Percentiles rank a stretch among this genome's conserved stretches.
Evolutionary conservation across 1,140 invertebrate species (phyloP).

Genomic region (Zaprionus ghesquierei): DNA sequence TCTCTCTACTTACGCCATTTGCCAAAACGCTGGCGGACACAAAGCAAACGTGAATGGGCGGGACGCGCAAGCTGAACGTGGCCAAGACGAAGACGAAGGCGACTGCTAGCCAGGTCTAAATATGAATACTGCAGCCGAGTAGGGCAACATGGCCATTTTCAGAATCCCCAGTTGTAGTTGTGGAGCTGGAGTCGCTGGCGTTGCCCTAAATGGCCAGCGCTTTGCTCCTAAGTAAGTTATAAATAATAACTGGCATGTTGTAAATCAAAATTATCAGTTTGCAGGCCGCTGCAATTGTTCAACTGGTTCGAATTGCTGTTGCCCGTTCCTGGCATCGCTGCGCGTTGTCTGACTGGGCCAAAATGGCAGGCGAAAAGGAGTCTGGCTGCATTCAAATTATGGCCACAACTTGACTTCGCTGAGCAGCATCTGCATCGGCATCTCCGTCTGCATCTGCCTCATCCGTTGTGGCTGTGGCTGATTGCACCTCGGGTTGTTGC

Average conservation of each 20-base stretch:
- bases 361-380: constrained; percentile 53
- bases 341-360: constrained; percentile 16
- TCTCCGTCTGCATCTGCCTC: neutral
- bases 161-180: constrained; percentile 2
- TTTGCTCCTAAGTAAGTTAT: constrained; percentile 77
- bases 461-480: constrained; percentile 13
- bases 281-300: constrained; percentile 39
- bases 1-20: constrained; percentile 31
- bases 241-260: constrained; percentile 82
- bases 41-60: constrained; percentile 75
- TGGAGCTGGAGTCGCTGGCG: constrained; percentile 14
- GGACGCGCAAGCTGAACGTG: constrained; percentile 30
- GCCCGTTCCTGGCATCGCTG: neutral
- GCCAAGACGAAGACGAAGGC: neutral
- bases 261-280: constrained; percentile 82
- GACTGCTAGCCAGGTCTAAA: constrained; percentile 40
- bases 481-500: constrained; percentile 37
- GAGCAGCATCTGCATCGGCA: constrained; percentile 2
- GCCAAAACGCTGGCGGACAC: constrained; percentile 57
- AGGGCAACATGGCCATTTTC: constrained; percentile 38
- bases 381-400: constrained; percentile 53
- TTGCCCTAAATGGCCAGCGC: constrained; percentile 61
- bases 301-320: constrained; percentile 22
- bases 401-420: constrained; percentile 25
- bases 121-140: constrained; percentile 8